Conservation (phyloP, 2,797 vertebrate species). For the Fistularia tabacaria region DNA sequence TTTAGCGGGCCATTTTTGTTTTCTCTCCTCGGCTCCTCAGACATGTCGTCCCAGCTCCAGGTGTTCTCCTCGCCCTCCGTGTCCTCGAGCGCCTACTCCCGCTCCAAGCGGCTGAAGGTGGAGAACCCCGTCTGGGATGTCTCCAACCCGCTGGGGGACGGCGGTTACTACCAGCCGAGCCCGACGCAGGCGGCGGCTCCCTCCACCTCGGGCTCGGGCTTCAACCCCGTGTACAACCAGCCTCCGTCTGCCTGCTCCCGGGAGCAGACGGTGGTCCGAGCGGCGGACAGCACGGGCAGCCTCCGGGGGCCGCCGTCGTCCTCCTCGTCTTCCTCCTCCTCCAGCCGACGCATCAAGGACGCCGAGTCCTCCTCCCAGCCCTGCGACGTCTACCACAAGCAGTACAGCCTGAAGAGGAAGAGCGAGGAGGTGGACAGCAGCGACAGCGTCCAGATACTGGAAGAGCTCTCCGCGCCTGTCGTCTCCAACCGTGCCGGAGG, state of each 20-base stretch:
- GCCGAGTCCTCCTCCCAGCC: conserved; percentile 73
- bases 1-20: too few relatives aligned
- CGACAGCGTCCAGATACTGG: conserved; percentile 97
- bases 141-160: conserved; percentile 84
- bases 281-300: conserved; percentile 89
- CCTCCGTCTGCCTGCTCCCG: conserved; percentile 71
- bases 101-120: conserved; percentile 95
- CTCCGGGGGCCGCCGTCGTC: conserved; percentile 78
- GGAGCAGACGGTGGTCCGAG: conserved; percentile 84
- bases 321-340: conserved; percentile 68
- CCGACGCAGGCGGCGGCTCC: conserved; percentile 80
- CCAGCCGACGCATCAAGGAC: conserved; percentile 82
- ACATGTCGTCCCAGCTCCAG: conserved; percentile 96
- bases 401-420: conserved; percentile 88
- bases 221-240: conserved; percentile 79
- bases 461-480: conserved; percentile 96
- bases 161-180: conserved; percentile 82
- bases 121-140: conserved; percentile 92
- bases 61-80: conserved; percentile 95
- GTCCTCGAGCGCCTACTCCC: conserved; percentile 95
- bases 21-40: conserved; percentile 54
- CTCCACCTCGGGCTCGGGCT: conserved; percentile 82
- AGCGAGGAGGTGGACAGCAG: conserved; percentile 97
- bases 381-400: conserved; percentile 88
- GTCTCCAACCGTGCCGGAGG: conserved; percentile 78